These are phyloP conservation scores for Rhaphigaster nebulosa DNA, from an alignment of 2,888 invertebrate species.

Conservation along the genomic window DNA sequence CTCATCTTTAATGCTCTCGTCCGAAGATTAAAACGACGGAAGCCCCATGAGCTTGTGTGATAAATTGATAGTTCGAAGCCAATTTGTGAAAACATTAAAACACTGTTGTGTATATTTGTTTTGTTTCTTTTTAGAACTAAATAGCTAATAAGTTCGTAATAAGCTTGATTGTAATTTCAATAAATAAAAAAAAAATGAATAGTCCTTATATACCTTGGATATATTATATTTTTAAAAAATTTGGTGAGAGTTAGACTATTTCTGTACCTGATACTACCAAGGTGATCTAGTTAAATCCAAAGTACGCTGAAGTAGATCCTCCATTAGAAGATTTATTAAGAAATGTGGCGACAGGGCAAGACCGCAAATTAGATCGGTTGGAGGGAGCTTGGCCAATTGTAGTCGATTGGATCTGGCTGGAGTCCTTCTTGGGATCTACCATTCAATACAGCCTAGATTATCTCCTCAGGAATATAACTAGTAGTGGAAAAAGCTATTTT, in stretches of 20 bases:
- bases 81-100: too few relatives aligned
- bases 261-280: background rate
- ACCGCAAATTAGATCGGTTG: conserved; percentile 23
- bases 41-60: too few relatives aligned
- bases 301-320: background rate
- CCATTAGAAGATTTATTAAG: conserved; percentile 28
- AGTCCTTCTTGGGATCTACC: background rate
- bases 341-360: conserved; percentile 32
- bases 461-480: background rate
- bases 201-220: too few relatives aligned
- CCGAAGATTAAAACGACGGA: too few relatives aligned
- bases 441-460: background rate
- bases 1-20: too few relatives aligned
- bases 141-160: too few relatives aligned
- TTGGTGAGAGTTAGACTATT: background rate
- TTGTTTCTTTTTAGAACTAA: too few relatives aligned
- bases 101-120: too few relatives aligned
- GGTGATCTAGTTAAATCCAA: background rate
- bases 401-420: conserved; percentile 26
- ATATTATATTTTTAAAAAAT: too few relatives aligned
- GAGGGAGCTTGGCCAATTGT: conserved; percentile 37
- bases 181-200: too few relatives aligned
- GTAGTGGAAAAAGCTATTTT: background rate
- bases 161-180: too few relatives aligned
- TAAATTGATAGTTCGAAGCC: too few relatives aligned